Evolutionary conservation across 2,888 invertebrate species (phyloP).

Genomic region (Escarpia spicata): DNA sequence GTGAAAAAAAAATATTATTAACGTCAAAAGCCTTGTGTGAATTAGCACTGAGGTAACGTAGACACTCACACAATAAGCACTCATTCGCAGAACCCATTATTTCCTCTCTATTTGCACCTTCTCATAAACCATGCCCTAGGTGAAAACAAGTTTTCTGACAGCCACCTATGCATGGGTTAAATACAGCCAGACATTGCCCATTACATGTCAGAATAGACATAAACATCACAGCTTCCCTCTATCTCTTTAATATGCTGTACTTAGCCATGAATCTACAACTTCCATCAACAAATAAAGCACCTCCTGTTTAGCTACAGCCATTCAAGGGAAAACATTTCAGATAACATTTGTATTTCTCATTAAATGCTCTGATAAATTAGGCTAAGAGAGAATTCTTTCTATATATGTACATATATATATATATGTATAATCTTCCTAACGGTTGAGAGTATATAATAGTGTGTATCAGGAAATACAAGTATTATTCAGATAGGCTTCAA

Average conservation of each 20-base stretch:
- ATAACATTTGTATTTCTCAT: too few relatives aligned
- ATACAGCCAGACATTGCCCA: not conserved
- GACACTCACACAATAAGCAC: not conserved
- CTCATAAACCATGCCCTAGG: not conserved
- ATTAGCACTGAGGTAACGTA: not conserved
- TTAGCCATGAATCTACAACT: not conserved
- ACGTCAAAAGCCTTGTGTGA: not conserved
- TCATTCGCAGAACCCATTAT: not conserved
- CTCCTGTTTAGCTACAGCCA: not conserved
- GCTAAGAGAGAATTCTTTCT: too few relatives aligned
- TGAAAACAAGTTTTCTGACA: not conserved
- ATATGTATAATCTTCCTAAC: too few relatives aligned
- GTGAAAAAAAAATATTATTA: not conserved
- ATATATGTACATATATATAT: too few relatives aligned
- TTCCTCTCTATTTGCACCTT: not conserved
- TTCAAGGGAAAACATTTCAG: not conserved
- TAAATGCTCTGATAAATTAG: too few relatives aligned
- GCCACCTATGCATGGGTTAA: not conserved
- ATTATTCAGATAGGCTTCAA: too few relatives aligned
- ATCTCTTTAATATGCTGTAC: not conserved
- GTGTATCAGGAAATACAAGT: too few relatives aligned
- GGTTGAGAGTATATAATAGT: too few relatives aligned
- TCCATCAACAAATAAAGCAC: not conserved
- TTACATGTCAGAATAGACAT: not conserved
- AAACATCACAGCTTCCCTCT: not conserved